Evolutionary conservation across 2,113 vertebrate species (phyloP).

Genomic region (Phodopus roborovskii): DNA sequence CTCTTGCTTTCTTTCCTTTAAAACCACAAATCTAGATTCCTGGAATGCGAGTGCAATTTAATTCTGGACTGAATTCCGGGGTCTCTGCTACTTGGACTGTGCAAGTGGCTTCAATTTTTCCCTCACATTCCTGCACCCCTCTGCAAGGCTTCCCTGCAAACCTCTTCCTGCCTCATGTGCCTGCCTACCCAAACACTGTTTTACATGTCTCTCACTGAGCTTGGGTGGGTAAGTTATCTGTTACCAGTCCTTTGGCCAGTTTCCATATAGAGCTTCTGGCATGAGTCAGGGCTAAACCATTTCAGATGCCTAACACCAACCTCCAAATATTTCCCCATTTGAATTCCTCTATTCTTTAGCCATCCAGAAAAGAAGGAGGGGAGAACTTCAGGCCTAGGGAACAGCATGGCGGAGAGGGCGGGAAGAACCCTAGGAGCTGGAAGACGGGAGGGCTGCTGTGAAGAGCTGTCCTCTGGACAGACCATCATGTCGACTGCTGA

Average conservation of each 20-base stretch:
- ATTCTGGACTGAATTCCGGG: not conserved
- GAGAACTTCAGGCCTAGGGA: not conserved
- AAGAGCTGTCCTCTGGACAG: not conserved
- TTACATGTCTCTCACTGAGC: not conserved
- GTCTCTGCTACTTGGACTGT: not conserved
- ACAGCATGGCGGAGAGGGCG: not conserved
- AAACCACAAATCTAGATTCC: constrained; percentile 16
- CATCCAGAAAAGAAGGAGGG: not conserved
- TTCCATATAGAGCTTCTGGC: constrained; percentile 17
- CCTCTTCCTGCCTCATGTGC: not conserved
- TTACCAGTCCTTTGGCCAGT: constrained; percentile 8
- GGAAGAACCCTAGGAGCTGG: not conserved
- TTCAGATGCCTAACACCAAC: not conserved
- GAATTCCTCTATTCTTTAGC: not conserved
- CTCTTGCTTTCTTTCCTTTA: not conserved
- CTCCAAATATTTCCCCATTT: constrained; percentile 22
- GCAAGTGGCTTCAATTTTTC: not conserved
- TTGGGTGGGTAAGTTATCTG: constrained; percentile 1
- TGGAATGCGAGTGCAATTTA: not conserved
- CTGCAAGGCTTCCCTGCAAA: constrained; percentile 16
- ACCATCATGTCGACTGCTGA: not conserved
- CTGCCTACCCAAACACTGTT: not conserved
- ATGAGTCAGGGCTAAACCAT: not conserved
- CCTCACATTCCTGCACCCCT: not conserved
- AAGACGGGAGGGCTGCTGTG: not conserved